Evolutionary conservation across 2,797 vertebrate genomes (phyloP).

Genomic region (Manis javanica): DNA sequence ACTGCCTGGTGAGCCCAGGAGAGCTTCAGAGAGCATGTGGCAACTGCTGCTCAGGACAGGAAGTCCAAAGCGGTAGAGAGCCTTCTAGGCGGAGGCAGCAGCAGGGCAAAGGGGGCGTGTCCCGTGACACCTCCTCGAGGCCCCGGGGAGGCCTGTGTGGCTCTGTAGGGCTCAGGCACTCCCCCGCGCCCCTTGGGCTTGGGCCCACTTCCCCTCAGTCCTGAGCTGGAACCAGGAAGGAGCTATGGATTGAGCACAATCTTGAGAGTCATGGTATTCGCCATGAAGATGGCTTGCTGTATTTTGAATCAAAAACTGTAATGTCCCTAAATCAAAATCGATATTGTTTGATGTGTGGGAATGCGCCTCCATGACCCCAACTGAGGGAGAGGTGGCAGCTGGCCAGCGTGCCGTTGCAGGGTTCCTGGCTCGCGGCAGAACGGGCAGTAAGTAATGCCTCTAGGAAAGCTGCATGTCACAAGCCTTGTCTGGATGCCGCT

Average conservation of each 20-base stretch:
- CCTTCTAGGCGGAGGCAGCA: accelerated
- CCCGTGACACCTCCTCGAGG: neutral
- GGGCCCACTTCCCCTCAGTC: accelerated
- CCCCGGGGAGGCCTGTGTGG: accelerated
- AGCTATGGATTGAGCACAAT: accelerated
- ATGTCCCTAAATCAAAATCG: neutral
- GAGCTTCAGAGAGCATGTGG: neutral
- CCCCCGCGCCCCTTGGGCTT: accelerated
- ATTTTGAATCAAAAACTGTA: neutral
- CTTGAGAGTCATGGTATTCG: accelerated
- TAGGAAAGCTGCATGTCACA: accelerated
- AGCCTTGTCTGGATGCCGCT: accelerated
- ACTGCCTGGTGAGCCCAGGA: neutral
- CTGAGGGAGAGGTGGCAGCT: accelerated
- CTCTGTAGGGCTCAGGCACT: neutral
- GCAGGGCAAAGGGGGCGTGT: accelerated
- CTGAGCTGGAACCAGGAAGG: accelerated
- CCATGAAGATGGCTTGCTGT: neutral
- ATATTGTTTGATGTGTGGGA: accelerated
- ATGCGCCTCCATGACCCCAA: accelerated
- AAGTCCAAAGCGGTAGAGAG: neutral
- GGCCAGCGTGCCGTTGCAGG: neutral
- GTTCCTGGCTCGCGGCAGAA: accelerated
- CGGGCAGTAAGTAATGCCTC: accelerated
- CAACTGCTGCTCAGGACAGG: accelerated